These are phyloP conservation scores for Paradisaea rubra DNA, from an alignment of 2,113 vertebrate genomes.

Conservation along the genomic window DNA sequence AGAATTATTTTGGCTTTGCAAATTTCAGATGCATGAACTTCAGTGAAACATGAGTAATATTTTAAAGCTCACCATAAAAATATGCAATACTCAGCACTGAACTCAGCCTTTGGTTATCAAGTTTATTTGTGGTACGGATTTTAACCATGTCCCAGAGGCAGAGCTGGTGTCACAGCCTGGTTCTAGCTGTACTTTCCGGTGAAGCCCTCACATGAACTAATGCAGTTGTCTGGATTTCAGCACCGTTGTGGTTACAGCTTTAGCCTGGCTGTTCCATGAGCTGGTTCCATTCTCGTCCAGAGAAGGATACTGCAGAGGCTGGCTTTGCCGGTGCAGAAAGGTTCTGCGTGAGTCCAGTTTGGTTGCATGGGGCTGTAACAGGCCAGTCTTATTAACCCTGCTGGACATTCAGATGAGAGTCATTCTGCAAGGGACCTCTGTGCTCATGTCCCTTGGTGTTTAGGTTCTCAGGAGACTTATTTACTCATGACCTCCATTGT, in stretches of 20 bases:
- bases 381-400: background rate
- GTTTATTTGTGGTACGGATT: background rate
- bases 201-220: background rate
- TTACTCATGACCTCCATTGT: background rate
- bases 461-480: background rate
- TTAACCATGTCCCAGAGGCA: background rate
- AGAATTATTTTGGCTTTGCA: background rate
- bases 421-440: background rate
- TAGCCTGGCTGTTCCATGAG: background rate
- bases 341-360: background rate
- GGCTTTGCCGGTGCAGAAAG: background rate
- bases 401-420: background rate
- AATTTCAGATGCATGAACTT: background rate
- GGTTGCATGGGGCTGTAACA: background rate
- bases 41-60: background rate
- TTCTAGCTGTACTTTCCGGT: background rate
- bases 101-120: background rate
- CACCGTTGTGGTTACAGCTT: fast-evolving
- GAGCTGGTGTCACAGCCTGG: background rate
- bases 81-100: background rate
- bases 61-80: background rate
- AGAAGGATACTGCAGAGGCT: background rate
- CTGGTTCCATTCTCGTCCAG: background rate
- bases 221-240: background rate
- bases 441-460: background rate